Percentiles rank a stretch among this genome's conserved stretches.
Evolutionary conservation across 2,113 vertebrate species (phyloP).

Genomic region (Lampris megalopsis): DNA sequence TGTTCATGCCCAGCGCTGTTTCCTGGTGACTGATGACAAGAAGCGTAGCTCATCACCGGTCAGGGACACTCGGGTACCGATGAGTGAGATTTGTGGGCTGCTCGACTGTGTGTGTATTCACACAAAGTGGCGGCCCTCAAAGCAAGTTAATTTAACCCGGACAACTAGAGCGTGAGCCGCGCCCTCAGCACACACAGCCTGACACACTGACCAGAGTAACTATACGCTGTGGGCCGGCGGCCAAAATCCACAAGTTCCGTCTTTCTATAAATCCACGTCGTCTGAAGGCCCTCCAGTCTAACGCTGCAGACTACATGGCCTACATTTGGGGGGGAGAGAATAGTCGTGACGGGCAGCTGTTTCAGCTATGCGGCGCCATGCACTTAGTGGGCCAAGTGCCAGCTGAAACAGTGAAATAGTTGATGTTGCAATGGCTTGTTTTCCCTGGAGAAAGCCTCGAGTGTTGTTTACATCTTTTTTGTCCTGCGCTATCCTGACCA

Average conservation of each 20-base stretch:
- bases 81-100: no score
- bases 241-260: not conserved
- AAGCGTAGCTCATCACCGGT: no score
- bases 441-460: constrained; percentile 19
- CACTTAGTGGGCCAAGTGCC: constrained; percentile 4
- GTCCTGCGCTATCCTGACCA: constrained; percentile 10
- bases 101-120: no score
- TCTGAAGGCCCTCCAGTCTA: not conserved
- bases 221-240: not conserved
- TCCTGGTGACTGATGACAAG: no score
- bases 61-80: no score
- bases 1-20: no score
- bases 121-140: not conserved
- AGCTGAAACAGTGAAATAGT: constrained; percentile 20
- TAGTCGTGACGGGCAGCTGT: constrained; percentile 15
- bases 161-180: no score
- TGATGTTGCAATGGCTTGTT: constrained; percentile 39
- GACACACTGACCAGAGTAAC: no score
- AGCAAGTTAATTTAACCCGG: not conserved
- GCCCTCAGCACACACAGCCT: no score
- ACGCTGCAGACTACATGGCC: not conserved
- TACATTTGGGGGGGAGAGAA: constrained; percentile 24
- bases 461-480: constrained; percentile 60
- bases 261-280: no score
- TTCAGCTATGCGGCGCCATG: constrained; percentile 22